Evolutionary conservation across 2,113 vertebrate genomes (phyloP).

Genomic region (Miniopterus natalensis): DNA sequence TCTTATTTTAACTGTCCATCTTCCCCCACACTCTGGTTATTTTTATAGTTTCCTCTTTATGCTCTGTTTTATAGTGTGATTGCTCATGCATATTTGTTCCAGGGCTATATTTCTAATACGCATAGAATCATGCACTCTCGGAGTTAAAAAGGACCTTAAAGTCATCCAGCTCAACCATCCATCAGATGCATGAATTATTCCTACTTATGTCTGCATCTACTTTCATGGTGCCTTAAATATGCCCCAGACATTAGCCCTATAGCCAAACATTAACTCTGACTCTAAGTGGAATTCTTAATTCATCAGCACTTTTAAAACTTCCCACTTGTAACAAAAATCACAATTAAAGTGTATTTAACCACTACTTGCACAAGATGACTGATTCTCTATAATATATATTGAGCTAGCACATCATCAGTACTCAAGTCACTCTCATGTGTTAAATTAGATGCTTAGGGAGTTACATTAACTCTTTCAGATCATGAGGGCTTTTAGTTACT

Average conservation of each 20-base stretch:
- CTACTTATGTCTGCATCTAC: constrained; percentile 30
- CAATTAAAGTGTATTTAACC: constrained; percentile 75
- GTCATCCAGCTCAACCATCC: constrained; percentile 36
- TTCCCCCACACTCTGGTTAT: constrained; percentile 38
- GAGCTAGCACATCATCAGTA: constrained; percentile 53
- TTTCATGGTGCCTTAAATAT: constrained; percentile 49
- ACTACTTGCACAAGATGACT: constrained; percentile 63
- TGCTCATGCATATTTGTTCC: constrained; percentile 65
- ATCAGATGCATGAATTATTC: constrained; percentile 73
- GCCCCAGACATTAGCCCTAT: constrained; percentile 67
- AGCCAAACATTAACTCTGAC: constrained; percentile 76
- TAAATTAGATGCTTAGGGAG: constrained; percentile 58
- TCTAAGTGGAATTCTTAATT: constrained; percentile 77
- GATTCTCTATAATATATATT: constrained; percentile 57
- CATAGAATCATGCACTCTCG: background rate
- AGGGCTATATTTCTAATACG: constrained; percentile 55
- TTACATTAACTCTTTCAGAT: constrained; percentile 62
- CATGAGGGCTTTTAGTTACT: background rate
- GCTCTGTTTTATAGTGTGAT: constrained; percentile 65
- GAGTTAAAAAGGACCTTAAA: constrained; percentile 70
- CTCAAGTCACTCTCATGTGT: constrained; percentile 9
- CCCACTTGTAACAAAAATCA: constrained; percentile 76
- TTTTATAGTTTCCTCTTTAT: constrained; percentile 68
- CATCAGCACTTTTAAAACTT: constrained; percentile 79
- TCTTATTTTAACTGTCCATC: constrained; percentile 46